Base-by-base conservation (phyloP, 2,888 invertebrate species). In the Drosophila dives region DNA sequence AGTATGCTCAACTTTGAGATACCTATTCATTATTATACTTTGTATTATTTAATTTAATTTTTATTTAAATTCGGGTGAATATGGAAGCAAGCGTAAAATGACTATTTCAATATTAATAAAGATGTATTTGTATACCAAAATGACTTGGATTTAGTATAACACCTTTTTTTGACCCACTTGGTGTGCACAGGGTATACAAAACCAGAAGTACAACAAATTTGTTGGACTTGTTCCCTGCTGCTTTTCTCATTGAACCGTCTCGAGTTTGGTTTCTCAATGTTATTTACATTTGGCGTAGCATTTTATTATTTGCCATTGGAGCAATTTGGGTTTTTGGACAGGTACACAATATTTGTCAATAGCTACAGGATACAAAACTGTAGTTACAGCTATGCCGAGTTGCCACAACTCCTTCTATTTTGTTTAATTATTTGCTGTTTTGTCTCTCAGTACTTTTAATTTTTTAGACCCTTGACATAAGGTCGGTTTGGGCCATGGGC, bases 241-340 rank as follows among this genome's bases (percentile, higher is more conserved):
- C 56, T 51, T 50, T 50, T 68, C 48, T 59, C 49, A 34, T 56
- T 70, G 36, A 62, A 60, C 59, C 58, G 63, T 69, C 75, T 73
- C 63, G 40, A 73, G 67, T 66, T 72, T 51, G 64, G 70, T 62
- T 64, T 67, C 67, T 56, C 77, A 64, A 72, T 77, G 72, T 75
- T 88, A 88, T 88, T 83, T 88, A 88, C 83, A 88, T 88, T 83
- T 71, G 61, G 70, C 68, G 72, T 71, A 70, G 75, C 75, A 88
- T 83, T 88, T 83, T 83, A 86, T 88, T 81, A 86, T 86, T 84
- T 77, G 75, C 72, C 74, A 61, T 59, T 85, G 76, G 76, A 71
- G 71, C 86, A 83, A 80, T 79, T 72, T 76, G 75, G 61, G 71
- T 59, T 74, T 74, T 60, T 51, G 77, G 63, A 64, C 80, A 77